A percentile compares a stretch with the other conserved stretches of the same genome.
Conservation (phyloP, 2,113 vertebrate species). For the Plecotus auritus region DNA sequence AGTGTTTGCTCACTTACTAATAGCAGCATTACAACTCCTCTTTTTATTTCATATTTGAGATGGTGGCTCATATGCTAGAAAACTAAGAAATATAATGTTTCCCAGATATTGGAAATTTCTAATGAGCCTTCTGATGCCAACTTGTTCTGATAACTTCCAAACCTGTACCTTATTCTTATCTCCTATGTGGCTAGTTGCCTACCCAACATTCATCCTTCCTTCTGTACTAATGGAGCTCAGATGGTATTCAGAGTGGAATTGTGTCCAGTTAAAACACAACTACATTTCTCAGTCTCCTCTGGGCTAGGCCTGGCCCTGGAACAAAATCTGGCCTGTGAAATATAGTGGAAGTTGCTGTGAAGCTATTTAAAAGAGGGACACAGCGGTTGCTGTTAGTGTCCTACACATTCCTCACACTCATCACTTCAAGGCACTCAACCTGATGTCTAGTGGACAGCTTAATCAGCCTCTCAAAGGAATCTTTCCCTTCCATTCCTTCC, state of each 20-base stretch:
- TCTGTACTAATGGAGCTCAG: background rate
- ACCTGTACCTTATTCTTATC: background rate
- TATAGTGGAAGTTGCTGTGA: background rate
- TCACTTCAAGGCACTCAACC: background rate
- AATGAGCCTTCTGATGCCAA: background rate
- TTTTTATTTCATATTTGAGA: too few relatives aligned
- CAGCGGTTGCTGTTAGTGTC: background rate
- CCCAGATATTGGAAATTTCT: background rate
- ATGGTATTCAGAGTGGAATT: background rate
- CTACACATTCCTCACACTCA: background rate
- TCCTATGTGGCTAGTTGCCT: background rate
- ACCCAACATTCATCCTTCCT: background rate
- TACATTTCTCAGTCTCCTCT: background rate
- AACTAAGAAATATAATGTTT: background rate
- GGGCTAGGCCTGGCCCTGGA: background rate
- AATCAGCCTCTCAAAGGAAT: background rate
- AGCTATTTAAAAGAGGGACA: background rate
- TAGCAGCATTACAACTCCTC: too few relatives aligned
- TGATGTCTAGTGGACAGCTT: background rate
- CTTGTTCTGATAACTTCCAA: background rate
- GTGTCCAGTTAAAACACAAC: background rate
- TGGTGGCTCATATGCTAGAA: background rate
- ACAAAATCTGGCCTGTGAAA: background rate
- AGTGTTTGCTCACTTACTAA: too few relatives aligned
- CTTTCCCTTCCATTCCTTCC: too few relatives aligned